These are phyloP conservation scores for Drosophila colorata DNA, from an alignment of 2,888 invertebrate species.

Conservation along the genomic window DNA sequence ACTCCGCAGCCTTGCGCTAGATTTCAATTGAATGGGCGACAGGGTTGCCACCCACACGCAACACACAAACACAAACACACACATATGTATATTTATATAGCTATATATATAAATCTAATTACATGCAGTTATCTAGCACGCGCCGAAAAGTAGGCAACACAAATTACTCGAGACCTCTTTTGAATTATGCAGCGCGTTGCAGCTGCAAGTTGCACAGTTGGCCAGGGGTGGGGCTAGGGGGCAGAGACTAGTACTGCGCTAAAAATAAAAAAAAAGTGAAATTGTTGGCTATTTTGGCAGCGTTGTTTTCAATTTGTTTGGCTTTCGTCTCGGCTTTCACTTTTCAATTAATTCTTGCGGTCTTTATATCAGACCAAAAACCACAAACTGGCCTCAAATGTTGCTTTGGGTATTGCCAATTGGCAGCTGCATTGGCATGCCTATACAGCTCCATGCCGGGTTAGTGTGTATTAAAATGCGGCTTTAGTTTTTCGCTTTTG, in stretches of 20 bases:
- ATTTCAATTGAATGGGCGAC: conserved; percentile 47
- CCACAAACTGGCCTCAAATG: conserved; percentile 22
- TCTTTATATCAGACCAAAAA: conserved; percentile 14
- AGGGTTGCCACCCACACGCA: conserved; percentile 20
- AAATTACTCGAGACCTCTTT: conserved; percentile 17
- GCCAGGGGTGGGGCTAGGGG: background rate
- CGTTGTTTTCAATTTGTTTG: conserved; percentile 58
- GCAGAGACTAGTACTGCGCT: background rate
- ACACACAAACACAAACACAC: conserved; percentile 3
- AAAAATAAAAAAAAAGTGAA: conserved; percentile 39
- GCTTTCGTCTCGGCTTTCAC: conserved; percentile 57
- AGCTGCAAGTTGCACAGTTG: background rate
- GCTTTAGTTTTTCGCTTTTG: conserved; percentile 29
- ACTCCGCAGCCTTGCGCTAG: conserved; percentile 51
- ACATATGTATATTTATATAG: background rate
- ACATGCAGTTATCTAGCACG: conserved; percentile 53
- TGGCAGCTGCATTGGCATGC: conserved; percentile 12
- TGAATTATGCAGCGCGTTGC: conserved; percentile 53
- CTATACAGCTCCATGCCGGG: background rate
- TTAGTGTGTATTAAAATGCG: conserved; percentile 25
- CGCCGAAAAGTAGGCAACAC: conserved; percentile 38
- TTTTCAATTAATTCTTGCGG: conserved; percentile 74
- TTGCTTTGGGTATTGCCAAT: conserved; percentile 2
- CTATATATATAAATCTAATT: conserved; percentile 51
- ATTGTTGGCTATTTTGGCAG: conserved; percentile 53